Evolutionary conservation across 2,888 invertebrate genomes (phyloP).

Genomic region (Autographa gamma): DNA sequence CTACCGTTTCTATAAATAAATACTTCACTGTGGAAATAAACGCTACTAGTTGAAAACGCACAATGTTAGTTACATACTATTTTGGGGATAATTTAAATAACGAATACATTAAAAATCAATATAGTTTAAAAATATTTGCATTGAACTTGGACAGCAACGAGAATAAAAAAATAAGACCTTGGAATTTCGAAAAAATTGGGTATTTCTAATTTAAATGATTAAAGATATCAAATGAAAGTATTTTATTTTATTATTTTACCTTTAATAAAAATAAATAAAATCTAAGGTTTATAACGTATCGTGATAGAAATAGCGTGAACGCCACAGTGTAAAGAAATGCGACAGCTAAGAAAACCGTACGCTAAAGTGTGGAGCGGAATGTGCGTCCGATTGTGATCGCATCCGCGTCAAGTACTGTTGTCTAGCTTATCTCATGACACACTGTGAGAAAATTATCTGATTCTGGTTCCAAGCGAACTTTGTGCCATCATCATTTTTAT

Average conservation of each 20-base stretch:
- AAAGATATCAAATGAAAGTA: too few relatives aligned
- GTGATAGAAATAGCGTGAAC: not conserved
- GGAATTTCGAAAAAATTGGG: too few relatives aligned
- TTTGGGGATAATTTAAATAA: too few relatives aligned
- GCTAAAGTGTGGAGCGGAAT: conserved; percentile 17
- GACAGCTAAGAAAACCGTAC: conserved; percentile 3
- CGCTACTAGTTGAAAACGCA: not conserved
- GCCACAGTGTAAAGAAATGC: conserved; percentile 4
- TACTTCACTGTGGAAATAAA: not conserved
- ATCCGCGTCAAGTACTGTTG: conserved; percentile 19
- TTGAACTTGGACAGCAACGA: too few relatives aligned
- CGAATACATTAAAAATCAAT: too few relatives aligned
- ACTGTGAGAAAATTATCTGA: conserved; percentile 14
- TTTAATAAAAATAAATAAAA: not conserved
- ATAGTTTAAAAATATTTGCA: too few relatives aligned
- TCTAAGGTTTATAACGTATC: not conserved
- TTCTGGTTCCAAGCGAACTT: conserved; percentile 15
- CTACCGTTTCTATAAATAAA: conserved; percentile 4
- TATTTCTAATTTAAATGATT: too few relatives aligned
- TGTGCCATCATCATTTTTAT: not conserved
- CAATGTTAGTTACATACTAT: too few relatives aligned
- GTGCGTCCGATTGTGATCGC: conserved; percentile 32
- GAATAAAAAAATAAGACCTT: too few relatives aligned
- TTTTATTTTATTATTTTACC: too few relatives aligned
- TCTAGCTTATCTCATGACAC: conserved; percentile 12